Base-by-base conservation (phyloP, 2,888 invertebrate genomes). In the Drosophila longiperda region DNA sequence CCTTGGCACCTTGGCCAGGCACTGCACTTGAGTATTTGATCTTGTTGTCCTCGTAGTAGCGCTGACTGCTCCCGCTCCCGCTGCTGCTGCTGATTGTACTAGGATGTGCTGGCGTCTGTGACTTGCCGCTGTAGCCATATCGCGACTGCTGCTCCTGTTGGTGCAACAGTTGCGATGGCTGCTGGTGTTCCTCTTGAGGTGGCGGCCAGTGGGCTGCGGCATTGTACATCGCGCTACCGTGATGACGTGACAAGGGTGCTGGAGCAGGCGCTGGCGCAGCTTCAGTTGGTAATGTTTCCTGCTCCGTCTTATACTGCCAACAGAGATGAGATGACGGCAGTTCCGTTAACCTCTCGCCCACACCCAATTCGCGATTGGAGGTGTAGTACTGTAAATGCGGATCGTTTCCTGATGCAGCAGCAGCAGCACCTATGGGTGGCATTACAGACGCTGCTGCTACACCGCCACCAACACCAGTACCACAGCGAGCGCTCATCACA, bases 341-440 rank as follows among this genome's bases (percentile, higher is more conserved):
- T 29, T 82, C 82, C 5, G 75, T 73, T 59, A 83, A 60, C 48
- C 89, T 86, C 33, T 80, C 87, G 49, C 50, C 54, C 23, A 57
- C 69, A 20, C 61, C n/a, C 64, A 87, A 66, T 52, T 82, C 87
- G 7, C 83, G 76, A 49, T 89, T 89, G 23, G 89, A 88, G 49
- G 84, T 85, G 60, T 85, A 85, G 57, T 87, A 85, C 58, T 88
- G 89, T 66, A 87, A 66, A 60, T 88, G 89, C 20, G 85, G 85
- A 81, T 88, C 87, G 59, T 62, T 72, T 32, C 66, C 80, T 58
- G 62, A 53, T 59, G 60, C 20, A 8, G 65, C 68, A 66, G 82
- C 71, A 65, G 75, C 71, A 66, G 67, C 50, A 59, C 76, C 79
- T 52, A 81, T 72, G 53, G 80, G 59, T 54, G 80, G 75, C 45